A percentile compares a stretch with the other conserved stretches of the same genome.
phyloP scores from a whole-genome alignment of 2,113 vertebrate genomes.

The Thermophis baileyi region DNA sequence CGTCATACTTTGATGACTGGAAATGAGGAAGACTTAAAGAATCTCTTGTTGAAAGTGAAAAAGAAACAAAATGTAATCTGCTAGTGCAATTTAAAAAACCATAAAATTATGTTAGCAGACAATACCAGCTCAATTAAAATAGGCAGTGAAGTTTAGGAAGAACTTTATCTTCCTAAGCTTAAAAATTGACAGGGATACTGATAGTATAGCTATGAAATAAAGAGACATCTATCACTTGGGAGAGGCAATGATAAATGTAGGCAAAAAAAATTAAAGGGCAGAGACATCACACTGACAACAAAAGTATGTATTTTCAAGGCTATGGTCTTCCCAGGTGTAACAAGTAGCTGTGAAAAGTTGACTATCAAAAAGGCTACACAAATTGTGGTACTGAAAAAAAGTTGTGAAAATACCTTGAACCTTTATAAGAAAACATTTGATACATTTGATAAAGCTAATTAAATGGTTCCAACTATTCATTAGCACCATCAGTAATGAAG shows the following conservation, averaged over 20 bases:
- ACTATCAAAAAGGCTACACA: neutral
- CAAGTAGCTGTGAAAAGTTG: neutral
- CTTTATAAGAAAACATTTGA: neutral
- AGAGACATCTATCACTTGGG: neutral
- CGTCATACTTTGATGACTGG: neutral
- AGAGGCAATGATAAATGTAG: neutral
- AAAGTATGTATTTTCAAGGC: neutral
- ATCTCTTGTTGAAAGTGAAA: neutral
- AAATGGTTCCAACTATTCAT: neutral
- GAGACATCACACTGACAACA: neutral
- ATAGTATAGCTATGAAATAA: neutral
- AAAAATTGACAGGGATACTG: neutral
- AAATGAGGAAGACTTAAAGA: neutral
- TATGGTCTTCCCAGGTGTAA: neutral
- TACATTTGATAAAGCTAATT: neutral
- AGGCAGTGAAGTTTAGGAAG: neutral
- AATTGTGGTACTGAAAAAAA: neutral
- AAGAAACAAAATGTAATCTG: neutral
- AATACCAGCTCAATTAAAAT: neutral
- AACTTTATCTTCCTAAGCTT: neutral
- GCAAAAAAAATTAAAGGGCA: neutral
- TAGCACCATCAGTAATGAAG: neutral
- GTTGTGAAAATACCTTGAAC: neutral
- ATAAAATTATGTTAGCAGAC: neutral
- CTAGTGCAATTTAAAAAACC: neutral